A percentile compares a stretch with the other conserved stretches of the same genome.
phyloP scores from a whole-genome alignment of 2,888 invertebrate species.

The Aphrophora alni region DNA sequence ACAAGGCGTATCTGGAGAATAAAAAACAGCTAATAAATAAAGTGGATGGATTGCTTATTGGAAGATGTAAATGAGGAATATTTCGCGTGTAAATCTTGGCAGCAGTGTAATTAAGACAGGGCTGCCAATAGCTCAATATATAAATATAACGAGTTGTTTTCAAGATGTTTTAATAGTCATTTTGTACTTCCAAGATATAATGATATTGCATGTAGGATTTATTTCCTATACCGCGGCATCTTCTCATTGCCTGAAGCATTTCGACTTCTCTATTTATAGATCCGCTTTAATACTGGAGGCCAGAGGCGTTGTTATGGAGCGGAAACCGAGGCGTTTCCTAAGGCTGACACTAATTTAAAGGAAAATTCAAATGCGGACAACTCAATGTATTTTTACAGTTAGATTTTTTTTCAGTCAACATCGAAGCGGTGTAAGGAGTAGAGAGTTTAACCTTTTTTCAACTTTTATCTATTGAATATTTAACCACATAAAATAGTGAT shows the following conservation, averaged over 20 bases:
- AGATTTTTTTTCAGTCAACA: no score
- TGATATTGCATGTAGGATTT: not conserved
- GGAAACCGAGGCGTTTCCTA: not conserved
- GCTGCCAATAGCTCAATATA: not conserved
- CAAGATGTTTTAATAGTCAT: not conserved
- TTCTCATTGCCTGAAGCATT: not conserved
- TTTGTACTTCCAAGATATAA: not conserved
- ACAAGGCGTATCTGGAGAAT: not conserved
- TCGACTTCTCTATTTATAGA: not conserved
- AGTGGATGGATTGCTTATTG: not conserved
- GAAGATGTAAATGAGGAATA: not conserved
- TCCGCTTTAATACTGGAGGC: not conserved
- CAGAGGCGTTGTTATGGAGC: not conserved
- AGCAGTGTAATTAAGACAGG: not conserved
- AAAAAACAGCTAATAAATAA: not conserved
- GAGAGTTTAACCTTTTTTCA: no score
- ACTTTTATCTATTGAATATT: no score
- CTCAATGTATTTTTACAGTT: not conserved
- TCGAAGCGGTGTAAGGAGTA: no score
- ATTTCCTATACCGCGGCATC: not conserved
- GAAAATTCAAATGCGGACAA: not conserved
- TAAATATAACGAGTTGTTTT: not conserved
- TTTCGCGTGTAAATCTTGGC: not conserved
- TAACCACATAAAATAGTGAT: no score
- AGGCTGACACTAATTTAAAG: not conserved